Conservation (phyloP, 2,113 vertebrate species). For the Otocyon megalotis region DNA sequence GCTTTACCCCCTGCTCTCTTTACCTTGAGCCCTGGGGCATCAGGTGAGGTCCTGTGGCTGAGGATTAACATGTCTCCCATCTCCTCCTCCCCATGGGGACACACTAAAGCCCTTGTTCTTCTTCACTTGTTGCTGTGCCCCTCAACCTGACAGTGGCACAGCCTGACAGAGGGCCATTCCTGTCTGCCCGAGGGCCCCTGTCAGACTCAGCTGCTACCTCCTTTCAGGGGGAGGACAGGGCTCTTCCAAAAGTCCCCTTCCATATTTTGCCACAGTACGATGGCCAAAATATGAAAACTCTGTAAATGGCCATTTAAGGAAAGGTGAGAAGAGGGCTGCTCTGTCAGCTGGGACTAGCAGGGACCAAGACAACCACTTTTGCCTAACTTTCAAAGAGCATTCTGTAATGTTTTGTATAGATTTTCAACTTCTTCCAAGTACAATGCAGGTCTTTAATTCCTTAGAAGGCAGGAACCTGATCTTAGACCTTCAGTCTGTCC, state of each 20-base stretch:
- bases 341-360: not conserved
- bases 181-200: not conserved
- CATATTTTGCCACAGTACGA: not conserved
- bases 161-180: not conserved
- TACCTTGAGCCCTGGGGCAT: not conserved
- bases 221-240: not conserved
- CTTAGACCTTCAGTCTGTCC: not conserved
- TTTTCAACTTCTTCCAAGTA: not conserved
- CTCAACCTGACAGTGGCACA: not conserved
- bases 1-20: not conserved
- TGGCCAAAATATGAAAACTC: not conserved
- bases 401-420: not conserved
- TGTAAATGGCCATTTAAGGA: not conserved
- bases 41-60: not conserved
- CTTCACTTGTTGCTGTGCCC: not conserved
- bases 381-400: not conserved
- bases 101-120: not conserved
- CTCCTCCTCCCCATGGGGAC: not conserved
- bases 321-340: not conserved
- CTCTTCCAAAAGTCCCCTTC: not conserved
- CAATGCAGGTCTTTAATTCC: not conserved
- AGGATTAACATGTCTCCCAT: not conserved
- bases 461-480: not conserved
- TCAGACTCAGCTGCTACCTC: not conserved
- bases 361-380: not conserved